Evolutionary conservation across 1,140 invertebrate species (phyloP), one percentile per base, ranked within the genome.

Genomic region (Leptinotarsa defecta): DNA sequence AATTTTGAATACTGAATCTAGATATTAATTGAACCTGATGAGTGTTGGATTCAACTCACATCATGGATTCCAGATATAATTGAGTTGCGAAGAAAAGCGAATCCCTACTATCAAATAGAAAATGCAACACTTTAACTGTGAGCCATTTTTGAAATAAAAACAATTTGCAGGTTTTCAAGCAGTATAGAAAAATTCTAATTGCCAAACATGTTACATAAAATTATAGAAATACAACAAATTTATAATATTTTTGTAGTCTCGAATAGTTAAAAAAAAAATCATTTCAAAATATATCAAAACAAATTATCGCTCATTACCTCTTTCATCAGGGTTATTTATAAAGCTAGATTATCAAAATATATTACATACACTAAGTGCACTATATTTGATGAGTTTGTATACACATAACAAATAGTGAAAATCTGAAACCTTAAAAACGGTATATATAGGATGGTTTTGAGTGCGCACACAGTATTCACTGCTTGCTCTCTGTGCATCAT

Each of bases 91-190:
- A 63, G 24, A 24, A 27, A 27, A 24, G 17, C 52, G 4, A 49
- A 71, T 48, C 71, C 63, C 71, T 57, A 68, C 48, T 65, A 68
- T 52, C 49, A 69, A 69, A 69, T 34, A 73, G n/a, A 68, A 68
- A 69, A 74, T 74, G 73, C 65, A 74, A 57, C 68, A n/a, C 68
- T 48, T 52, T 17, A n/a, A 57, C 52, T 43, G 13, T 57, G 57
- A n/a, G 27, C 43, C 19, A 27, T 73, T 48, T 48, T n/a, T 19
- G 2, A 73, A 73, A 73, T 63, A 74, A 74, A 48, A 74, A 74
- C 73, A 74, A 74, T 74, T 74, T 74, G 64, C 73, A 74, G 65
- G 65, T 74, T 74, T 68, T 74, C 19, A 69, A 68, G 64, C 64
- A 15, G 15, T 24, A 17, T 6, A 65, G 17, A 65, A 17, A 57